Evolutionary conservation across 2,888 invertebrate species (phyloP), one percentile per base, ranked within the genome.

Genomic region (Morpho helenor): DNA sequence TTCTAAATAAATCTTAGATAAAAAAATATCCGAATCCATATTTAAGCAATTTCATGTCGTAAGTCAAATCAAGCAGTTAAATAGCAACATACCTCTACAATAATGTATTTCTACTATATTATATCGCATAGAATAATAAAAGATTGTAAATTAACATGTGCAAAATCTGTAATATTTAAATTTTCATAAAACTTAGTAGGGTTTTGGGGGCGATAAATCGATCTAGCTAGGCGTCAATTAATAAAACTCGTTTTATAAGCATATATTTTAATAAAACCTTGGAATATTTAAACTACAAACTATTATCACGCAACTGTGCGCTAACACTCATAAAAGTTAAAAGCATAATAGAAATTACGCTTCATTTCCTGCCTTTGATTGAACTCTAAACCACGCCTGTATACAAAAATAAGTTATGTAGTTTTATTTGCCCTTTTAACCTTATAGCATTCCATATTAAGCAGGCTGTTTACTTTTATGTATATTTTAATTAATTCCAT

Each of bases 321-420:
- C 48, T 54, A 59, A 56, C 10, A 48, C 53, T 59, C 46, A 31
- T 58, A 58, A 59, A 60, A 62, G 62, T 57, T 60, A 59, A 62
- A 50, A 59, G 59, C 56, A 50, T 42, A 81, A 83, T 77, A 77
- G 72, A 75, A 80, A 84, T 85, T 79, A 81, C 74, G 74, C 74
- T 79, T 74, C 77, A 83, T 86, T 84, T 87, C 84, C 85, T 77
- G 74, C 42, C 65, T 68, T 69, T 80, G 84, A 86, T 85, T 82
- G 80, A 82, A 81, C 80, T 74, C 69, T 68, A 67, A 68, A 74
- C 71, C 77, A 72, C 76, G 74, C 79, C 77, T 70, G 63, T 59
- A 57, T 61, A 51, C 59, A 62, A 56, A 53, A 59, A 61, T 58
- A 59, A 57, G 52, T 51, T 57, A 51, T 56, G 62, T 63, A 56